phyloP scores from a whole-genome alignment of 1,140 invertebrate genomes.

The Calephelis virginiensis region DNA sequence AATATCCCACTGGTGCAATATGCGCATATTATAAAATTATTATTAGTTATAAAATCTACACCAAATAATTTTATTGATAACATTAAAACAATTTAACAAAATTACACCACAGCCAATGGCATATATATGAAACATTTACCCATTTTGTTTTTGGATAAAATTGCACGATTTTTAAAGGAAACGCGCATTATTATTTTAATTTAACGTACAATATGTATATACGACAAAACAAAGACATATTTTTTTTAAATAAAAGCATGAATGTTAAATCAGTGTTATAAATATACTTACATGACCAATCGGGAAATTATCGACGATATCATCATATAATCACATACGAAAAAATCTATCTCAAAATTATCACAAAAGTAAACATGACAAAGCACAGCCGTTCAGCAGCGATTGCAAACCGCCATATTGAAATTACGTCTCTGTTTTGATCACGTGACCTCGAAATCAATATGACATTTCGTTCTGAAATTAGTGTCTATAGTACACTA shows the following conservation, averaged over 20 bases:
- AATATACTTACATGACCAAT: constrained; percentile 85
- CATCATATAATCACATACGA: constrained; percentile 79
- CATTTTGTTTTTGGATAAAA: no score
- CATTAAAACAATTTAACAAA: no score
- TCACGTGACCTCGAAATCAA: constrained; percentile 74
- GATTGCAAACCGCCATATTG: constrained; percentile 67
- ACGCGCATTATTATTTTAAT: no score
- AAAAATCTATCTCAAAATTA: constrained; percentile 58
- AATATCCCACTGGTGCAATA: no score
- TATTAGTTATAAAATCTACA: no score
- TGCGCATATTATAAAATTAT: no score
- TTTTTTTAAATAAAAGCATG: background rate
- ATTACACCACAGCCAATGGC: no score
- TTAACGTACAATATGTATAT: no score
- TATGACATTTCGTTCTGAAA: constrained; percentile 51
- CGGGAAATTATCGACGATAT: constrained; percentile 87
- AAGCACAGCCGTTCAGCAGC: constrained; percentile 65
- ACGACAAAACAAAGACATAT: background rate
- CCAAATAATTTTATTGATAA: no score
- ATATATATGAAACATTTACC: no score
- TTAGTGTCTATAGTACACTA: background rate
- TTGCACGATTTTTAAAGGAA: no score
- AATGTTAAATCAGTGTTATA: background rate
- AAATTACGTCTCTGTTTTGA: constrained; percentile 69
- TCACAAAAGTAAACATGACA: constrained; percentile 71